A percentile compares a stretch with the other conserved stretches of the same genome.
Evolutionary conservation across 2,113 vertebrate species (phyloP).

Genomic region (Dasyornis broadbenti): DNA sequence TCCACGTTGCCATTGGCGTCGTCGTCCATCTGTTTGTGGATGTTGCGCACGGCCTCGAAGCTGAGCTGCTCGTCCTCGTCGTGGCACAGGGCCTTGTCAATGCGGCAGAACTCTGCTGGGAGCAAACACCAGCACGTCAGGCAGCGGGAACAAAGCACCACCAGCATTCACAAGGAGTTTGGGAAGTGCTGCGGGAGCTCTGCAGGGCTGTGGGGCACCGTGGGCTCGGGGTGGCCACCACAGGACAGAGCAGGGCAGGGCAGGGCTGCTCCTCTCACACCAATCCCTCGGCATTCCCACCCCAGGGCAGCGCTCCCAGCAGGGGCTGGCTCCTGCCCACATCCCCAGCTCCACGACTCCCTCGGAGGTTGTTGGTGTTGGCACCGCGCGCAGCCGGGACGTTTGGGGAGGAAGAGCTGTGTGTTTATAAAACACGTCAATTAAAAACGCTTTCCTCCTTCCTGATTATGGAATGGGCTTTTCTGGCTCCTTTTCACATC

Average conservation of each 20-base stretch:
- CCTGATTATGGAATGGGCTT: not conserved
- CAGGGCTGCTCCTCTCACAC: not conserved
- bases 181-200: too few relatives aligned
- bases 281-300: rapidly evolving
- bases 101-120: conserved; percentile 88
- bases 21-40: conserved; percentile 98
- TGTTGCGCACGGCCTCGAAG: conserved; percentile 90
- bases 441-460: not conserved
- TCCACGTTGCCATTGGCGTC: conserved; percentile 96
- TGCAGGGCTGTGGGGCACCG: not conserved
- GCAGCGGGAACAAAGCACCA: rapidly evolving
- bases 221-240: not conserved
- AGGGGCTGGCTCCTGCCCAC: not conserved
- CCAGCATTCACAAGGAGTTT: rapidly evolving
- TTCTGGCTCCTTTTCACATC: not conserved
- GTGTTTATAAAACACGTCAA: not conserved
- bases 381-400: rapidly evolving
- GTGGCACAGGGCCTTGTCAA: conserved; percentile 84
- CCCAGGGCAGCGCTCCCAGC: not conserved
- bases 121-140: not conserved
- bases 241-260: not conserved
- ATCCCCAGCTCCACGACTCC: rapidly evolving
- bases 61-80: conserved; percentile 86
- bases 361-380: not conserved
- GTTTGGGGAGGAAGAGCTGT: rapidly evolving